phyloP scores from a whole-genome alignment of 2,113 vertebrate genomes.

The Octodon degus region DNA sequence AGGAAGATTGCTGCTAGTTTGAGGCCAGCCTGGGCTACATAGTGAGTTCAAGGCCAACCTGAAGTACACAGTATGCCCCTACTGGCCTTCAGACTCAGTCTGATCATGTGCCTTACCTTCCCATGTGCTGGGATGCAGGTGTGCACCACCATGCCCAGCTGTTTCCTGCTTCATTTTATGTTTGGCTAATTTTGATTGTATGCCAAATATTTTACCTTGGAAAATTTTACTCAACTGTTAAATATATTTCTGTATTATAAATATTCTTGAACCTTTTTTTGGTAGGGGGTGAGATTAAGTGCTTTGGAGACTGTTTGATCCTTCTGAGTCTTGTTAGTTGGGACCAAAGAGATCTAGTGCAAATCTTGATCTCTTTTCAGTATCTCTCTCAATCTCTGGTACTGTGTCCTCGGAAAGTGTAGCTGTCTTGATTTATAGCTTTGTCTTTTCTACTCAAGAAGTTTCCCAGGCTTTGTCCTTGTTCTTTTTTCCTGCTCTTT shows the following conservation, averaged over 20 bases:
- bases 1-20: background rate
- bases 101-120: background rate
- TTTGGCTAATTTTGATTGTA: constrained; percentile 40
- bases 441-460: background rate
- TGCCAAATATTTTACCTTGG: constrained; percentile 12
- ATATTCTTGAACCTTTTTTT: constrained; percentile 23
- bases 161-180: constrained; percentile 12
- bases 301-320: background rate
- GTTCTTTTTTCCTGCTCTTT: background rate
- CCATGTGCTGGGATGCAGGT: background rate
- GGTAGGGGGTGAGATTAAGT: background rate
- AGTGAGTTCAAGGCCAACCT: background rate
- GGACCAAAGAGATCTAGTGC: background rate
- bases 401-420: background rate
- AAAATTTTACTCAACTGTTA: constrained; percentile 38
- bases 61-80: background rate
- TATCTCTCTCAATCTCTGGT: background rate
- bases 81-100: background rate
- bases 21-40: no score
- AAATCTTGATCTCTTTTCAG: background rate
- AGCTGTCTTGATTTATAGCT: background rate
- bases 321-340: background rate
- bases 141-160: background rate
- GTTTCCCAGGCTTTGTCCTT: background rate
- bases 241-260: constrained; percentile 1